A percentile compares a stretch with the other conserved stretches of the same genome.
Conservation (phyloP, 2,113 vertebrate genomes). For the Sorex fumeus region DNA sequence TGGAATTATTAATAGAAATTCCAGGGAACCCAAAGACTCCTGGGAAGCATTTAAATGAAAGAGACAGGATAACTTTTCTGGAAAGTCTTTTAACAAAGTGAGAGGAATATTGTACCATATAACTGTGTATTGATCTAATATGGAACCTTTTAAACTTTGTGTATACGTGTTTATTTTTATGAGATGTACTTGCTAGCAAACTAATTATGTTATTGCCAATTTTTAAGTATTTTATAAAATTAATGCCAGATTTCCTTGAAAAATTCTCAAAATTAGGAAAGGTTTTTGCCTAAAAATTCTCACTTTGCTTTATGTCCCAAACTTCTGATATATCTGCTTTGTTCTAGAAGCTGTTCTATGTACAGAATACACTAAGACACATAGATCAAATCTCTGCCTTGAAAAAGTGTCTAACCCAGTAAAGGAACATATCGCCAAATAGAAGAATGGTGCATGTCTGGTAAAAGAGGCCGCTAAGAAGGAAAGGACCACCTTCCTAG, state of each 20-base stretch:
- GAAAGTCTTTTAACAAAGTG: conserved; percentile 61
- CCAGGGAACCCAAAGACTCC: conserved; percentile 79
- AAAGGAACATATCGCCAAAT: background rate
- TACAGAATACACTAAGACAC: background rate
- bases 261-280: background rate
- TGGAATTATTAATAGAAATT: conserved; percentile 86
- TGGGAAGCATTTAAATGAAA: conserved; percentile 77
- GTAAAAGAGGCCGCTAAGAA: background rate
- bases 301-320: conserved; percentile 23
- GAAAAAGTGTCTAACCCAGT: background rate
- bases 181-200: conserved; percentile 17
- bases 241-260: background rate
- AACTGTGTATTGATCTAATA: background rate
- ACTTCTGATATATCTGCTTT: background rate
- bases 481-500: background rate
- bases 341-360: conserved; percentile 22
- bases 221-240: background rate
- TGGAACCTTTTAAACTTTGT: background rate
- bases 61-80: conserved; percentile 72
- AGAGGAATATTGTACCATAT: background rate
- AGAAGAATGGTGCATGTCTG: background rate
- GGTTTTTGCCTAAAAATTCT: background rate
- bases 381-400: background rate
- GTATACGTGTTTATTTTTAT: background rate
- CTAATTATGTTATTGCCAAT: background rate